Evolutionary conservation across 2,888 invertebrate species (phyloP), one percentile per base, ranked within the genome.

Genomic region (Pardosa pseudoannulata): DNA sequence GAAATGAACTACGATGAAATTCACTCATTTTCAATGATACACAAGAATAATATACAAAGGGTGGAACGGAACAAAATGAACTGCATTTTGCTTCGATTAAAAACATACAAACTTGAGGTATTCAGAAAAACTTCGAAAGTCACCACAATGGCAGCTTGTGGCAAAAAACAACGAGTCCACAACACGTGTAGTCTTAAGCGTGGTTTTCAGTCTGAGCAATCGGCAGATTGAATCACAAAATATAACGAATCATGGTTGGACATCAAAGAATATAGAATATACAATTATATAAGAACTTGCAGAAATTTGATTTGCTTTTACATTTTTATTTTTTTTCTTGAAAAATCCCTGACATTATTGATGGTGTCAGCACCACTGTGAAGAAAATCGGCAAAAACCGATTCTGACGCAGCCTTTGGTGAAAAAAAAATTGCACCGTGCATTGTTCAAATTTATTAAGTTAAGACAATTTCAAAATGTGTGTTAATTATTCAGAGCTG

Each of bases 21-120:
- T 56, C 68, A 27, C 36, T 71, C 27, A 23, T 23, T 13, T 70
- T 78, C 78, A 68, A 85, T 78, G 28, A 78, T 73, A 76, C 83
- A 78, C 73, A 78, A 67, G 50, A 82, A 85, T 73, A 85, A 79
- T 85, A 68, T 78, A 85, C 83, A 85, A 73, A 85, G 72, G 41
- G 36, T 85, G 83, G 50, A 85, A 78, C 78, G 31, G 50, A 85
- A 81, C 75, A 78, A 78, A 85, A 85, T 78, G 72, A 78, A 67
- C 50, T 19, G 39, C 73, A 83, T 83, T 83, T 83, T 83, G 75
- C 70, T 73, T 83, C 71, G 72, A 56, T 65, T 78, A 73, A 78
- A 78, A 85, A 73, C 72, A 68, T 83, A 83, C 50, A 78, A 83
- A 83, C 78, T 85, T 85, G 83, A 85, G 83, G 83, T 85, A 85